Evolutionary conservation across 2,797 vertebrate genomes (phyloP).

Genomic region (Rhinogobio ventralis): DNA sequence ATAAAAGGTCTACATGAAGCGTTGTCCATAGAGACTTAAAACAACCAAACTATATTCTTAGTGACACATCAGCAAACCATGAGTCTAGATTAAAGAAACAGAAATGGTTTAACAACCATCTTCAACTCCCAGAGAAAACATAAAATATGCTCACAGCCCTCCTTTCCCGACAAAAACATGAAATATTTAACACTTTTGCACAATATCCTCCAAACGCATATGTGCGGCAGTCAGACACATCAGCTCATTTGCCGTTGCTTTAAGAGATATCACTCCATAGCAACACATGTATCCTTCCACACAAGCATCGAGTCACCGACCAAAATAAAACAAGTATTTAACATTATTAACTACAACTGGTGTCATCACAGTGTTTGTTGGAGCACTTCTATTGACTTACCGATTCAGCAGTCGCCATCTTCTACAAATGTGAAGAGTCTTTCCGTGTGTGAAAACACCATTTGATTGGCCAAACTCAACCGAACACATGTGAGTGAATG

Average conservation of each 20-base stretch:
- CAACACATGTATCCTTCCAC: neutral
- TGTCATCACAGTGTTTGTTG: neutral
- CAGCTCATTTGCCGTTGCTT: neutral
- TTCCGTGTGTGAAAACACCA: constrained; percentile 75
- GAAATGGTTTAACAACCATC: neutral
- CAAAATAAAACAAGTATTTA: neutral
- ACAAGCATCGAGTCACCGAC: neutral
- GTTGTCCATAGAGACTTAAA: neutral
- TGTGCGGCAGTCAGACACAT: constrained; percentile 3
- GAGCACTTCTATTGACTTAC: constrained; percentile 78
- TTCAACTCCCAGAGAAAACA: neutral
- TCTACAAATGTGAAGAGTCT: constrained; percentile 75
- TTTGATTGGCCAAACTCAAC: constrained; percentile 76
- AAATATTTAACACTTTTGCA: neutral
- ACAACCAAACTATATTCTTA: constrained; percentile 3
- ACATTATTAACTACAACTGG: neutral
- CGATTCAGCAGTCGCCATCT: constrained; percentile 96
- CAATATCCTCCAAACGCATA: neutral
- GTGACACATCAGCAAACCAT: constrained; percentile 21
- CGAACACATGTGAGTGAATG: constrained; percentile 5
- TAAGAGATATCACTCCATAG: neutral
- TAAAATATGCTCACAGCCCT: neutral
- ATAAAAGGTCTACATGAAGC: no score
- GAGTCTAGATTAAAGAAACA: neutral
- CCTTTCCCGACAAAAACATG: neutral